A percentile compares a stretch with the other conserved stretches of the same genome.
phyloP scores from a whole-genome alignment of 2,888 invertebrate species.

The Plagodis dolabraria region DNA sequence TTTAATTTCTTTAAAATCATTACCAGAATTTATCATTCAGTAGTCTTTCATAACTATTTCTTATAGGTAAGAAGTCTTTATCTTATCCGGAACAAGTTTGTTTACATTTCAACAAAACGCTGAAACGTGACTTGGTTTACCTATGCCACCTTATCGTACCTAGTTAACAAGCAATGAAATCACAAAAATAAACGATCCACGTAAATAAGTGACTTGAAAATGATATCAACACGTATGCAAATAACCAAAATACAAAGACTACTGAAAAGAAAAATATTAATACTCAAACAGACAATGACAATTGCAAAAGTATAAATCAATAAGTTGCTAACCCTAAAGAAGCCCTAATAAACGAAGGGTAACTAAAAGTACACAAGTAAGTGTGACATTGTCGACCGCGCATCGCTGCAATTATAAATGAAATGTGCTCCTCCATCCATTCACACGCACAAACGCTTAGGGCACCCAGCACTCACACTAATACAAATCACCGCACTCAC shows the following conservation, averaged over 20 bases:
- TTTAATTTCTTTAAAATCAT: slow-evolving; percentile 48
- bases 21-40: slow-evolving; percentile 49
- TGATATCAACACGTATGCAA: slow-evolving; percentile 5
- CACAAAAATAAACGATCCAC: slow-evolving; percentile 61
- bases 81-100: slow-evolving; percentile 84
- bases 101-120: slow-evolving; percentile 81
- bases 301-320: slow-evolving; percentile 36
- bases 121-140: slow-evolving; percentile 78
- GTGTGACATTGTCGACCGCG: slow-evolving; percentile 79
- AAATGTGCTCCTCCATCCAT: slow-evolving; percentile 84
- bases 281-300: slow-evolving; percentile 25
- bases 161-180: slow-evolving; percentile 76
- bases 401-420: slow-evolving; percentile 84
- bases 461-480: slow-evolving; percentile 70
- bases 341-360: slow-evolving; percentile 62
- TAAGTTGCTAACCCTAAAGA: slow-evolving; percentile 45
- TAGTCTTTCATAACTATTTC: slow-evolving; percentile 42
- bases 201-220: slow-evolving; percentile 42
- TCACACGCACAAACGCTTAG: slow-evolving; percentile 82
- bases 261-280: slow-evolving; percentile 9
- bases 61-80: slow-evolving; percentile 64
- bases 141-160: slow-evolving; percentile 72
- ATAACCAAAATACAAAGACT: background rate
- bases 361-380: slow-evolving; percentile 66
- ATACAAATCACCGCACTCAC: slow-evolving; percentile 60